These are phyloP conservation scores for Nerophis lumbriciformis DNA, from an alignment of 2,113 vertebrate species.

Conservation along the genomic window DNA sequence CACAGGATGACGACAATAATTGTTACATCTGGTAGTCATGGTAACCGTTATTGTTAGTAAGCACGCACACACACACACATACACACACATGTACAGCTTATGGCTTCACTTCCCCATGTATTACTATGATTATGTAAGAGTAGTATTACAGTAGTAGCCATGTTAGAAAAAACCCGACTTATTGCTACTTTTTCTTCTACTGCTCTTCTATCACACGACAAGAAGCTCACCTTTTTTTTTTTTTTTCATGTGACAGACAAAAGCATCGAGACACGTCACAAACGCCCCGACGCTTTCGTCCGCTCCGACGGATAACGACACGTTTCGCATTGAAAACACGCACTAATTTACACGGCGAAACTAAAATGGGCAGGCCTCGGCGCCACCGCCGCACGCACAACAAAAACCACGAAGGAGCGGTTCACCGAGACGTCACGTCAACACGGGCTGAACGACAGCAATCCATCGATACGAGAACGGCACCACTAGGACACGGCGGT, in stretches of 20 bases:
- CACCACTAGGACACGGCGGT: constrained; percentile 43
- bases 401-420: constrained; percentile 12
- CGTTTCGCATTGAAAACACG: neutral
- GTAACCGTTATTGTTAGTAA: too few species aligned
- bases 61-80: constrained; percentile 42
- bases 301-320: neutral
- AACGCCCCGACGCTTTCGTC: neutral
- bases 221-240: neutral
- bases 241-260: constrained; percentile 9
- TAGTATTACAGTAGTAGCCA: constrained; percentile 9
- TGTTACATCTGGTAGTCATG: neutral
- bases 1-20: constrained; percentile 5
- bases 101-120: constrained; percentile 52
- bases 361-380: too few species aligned
- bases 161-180: constrained; percentile 30
- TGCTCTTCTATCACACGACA: constrained; percentile 35
- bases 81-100: constrained; percentile 49
- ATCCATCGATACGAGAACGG: constrained; percentile 66
- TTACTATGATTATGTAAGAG: constrained; percentile 12
- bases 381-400: constrained; percentile 12
- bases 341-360: neutral
- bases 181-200: constrained; percentile 47
- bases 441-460: constrained; percentile 53
- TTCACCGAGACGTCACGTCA: constrained; percentile 46
- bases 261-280: constrained; percentile 8